These are phyloP conservation scores for Phymanthus crucifer DNA, from an alignment of 92 coral and sea anemone species.

Conservation along the genomic window DNA sequence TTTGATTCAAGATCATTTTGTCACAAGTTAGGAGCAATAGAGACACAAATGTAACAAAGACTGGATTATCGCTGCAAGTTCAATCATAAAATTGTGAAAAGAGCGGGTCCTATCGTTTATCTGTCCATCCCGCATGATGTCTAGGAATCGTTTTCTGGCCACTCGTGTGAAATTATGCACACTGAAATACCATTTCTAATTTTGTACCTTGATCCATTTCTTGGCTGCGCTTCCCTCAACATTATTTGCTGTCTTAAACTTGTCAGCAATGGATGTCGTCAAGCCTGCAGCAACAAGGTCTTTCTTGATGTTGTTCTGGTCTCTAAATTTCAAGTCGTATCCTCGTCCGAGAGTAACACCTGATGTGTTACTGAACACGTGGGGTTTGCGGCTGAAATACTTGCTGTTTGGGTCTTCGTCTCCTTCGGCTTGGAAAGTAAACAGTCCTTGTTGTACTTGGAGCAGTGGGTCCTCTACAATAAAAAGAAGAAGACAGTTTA, in stretches of 20 bases:
- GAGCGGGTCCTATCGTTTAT: too few species aligned
- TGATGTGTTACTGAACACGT: slow-evolving; percentile 5
- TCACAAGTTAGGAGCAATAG: too few species aligned
- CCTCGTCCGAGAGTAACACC: slow-evolving; percentile 23
- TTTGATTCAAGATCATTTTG: too few species aligned
- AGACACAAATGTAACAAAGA: too few species aligned
- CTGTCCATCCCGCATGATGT: not conserved
- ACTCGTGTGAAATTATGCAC: not conserved
- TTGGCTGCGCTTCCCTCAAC: slow-evolving; percentile 4
- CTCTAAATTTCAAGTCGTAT: slow-evolving; percentile 11
- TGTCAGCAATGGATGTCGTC: not conserved
- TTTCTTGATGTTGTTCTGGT: slow-evolving; percentile 1
- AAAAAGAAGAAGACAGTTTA: not conserved
- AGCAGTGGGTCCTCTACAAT: not conserved
- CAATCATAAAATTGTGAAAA: too few species aligned
- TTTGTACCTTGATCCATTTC: slow-evolving; percentile 3
- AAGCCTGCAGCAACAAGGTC: slow-evolving; percentile 12
- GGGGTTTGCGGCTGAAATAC: slow-evolving; percentile 11
- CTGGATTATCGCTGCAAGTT: too few species aligned
- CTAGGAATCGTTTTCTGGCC: too few species aligned
- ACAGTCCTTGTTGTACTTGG: slow-evolving; percentile 1
- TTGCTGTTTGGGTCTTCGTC: slow-evolving; percentile 14
- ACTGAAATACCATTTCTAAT: not conserved
- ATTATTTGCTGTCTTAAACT: not conserved
- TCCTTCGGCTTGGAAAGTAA: slow-evolving; percentile 18